A percentile compares a stretch with the other conserved stretches of the same genome.
These are phyloP conservation scores for Corythaixoides concolor DNA, from an alignment of 2,113 vertebrate genomes.

Conservation along the genomic window DNA sequence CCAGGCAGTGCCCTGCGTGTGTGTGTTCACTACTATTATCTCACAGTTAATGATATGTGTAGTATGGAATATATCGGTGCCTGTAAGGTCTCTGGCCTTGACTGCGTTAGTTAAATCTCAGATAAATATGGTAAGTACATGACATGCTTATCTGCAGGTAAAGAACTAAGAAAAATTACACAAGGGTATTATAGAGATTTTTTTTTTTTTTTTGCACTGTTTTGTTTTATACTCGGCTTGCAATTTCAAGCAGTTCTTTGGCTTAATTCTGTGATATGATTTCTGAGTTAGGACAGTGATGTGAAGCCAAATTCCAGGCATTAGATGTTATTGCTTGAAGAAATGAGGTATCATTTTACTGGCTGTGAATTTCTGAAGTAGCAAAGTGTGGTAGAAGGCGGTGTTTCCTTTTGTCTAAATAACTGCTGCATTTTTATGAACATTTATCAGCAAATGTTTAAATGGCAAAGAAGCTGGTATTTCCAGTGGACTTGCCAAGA, in stretches of 20 bases:
- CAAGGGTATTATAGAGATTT: background rate
- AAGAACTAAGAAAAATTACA: background rate
- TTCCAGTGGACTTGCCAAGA: background rate
- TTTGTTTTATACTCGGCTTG: background rate
- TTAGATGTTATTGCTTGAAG: background rate
- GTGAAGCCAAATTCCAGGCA: background rate
- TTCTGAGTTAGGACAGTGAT: background rate
- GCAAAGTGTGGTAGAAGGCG: background rate
- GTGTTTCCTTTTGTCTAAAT: background rate
- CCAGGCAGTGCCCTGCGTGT: background rate
- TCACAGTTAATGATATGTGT: background rate
- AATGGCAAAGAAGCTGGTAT: background rate
- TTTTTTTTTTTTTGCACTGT: accelerated
- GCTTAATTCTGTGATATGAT: background rate
- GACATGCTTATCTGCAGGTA: background rate
- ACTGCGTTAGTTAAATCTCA: background rate
- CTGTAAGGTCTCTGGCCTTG: background rate
- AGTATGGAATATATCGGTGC: background rate
- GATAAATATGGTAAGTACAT: background rate
- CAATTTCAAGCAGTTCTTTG: background rate
- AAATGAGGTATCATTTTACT: background rate
- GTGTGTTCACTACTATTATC: background rate
- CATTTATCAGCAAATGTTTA: background rate
- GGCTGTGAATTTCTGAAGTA: background rate
- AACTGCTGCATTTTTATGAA: background rate